Evolutionary conservation across 2,113 vertebrate genomes (phyloP).

Genomic region (Oxyura jamaicensis): DNA sequence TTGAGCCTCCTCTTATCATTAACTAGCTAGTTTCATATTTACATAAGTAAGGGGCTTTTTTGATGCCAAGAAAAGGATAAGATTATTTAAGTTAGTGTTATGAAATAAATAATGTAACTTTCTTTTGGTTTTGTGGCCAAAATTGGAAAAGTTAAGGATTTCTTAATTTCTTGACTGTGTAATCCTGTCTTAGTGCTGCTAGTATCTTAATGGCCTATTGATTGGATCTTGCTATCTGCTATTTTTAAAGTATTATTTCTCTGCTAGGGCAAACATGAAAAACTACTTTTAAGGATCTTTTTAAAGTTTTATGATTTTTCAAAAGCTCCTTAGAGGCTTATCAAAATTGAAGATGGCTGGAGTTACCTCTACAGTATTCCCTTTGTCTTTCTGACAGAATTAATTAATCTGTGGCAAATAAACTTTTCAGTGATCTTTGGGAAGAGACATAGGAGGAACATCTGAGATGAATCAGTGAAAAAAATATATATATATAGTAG

Average conservation of each 20-base stretch:
- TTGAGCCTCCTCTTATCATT: background rate
- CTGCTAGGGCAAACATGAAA: conserved; percentile 60
- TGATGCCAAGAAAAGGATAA: background rate
- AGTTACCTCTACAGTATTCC: conserved; percentile 48
- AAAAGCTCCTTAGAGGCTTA: conserved; percentile 56
- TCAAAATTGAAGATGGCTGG: conserved; percentile 12
- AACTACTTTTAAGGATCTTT: conserved; percentile 55
- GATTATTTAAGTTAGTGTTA: conserved; percentile 24
- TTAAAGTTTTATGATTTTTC: conserved; percentile 49
- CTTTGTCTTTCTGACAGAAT: conserved; percentile 34
- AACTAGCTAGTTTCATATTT: background rate
- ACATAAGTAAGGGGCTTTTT: background rate
- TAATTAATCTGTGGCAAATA: conserved; percentile 23
- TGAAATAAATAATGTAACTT: conserved; percentile 36
- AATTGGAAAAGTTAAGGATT: conserved; percentile 58
- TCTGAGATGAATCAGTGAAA: background rate
- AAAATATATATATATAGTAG: background rate
- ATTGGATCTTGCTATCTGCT: conserved; percentile 31
- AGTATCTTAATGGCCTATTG: conserved; percentile 67
- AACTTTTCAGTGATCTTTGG: background rate
- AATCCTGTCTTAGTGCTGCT: conserved; percentile 29
- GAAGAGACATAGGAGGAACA: background rate
- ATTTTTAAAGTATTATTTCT: conserved; percentile 61
- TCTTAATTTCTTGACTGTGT: conserved; percentile 43
- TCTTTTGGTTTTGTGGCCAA: conserved; percentile 47